Base-by-base conservation (phyloP, 2,888 invertebrate genomes). In the Drosophila flavopinicola region DNA sequence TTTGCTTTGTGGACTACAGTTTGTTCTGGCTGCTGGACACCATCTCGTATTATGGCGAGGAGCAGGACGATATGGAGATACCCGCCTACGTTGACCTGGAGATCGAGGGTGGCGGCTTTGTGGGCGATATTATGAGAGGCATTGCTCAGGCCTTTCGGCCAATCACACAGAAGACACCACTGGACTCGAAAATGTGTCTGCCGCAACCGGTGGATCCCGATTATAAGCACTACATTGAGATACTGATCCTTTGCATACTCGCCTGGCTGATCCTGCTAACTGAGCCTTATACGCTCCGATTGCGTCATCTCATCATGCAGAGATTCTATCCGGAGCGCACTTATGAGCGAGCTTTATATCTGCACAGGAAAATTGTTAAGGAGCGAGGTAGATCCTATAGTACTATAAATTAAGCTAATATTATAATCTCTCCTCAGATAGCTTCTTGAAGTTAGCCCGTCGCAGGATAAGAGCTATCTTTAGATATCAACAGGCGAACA, bases 221-320 rank as follows among this genome's bases (percentile, higher is more conserved):
- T 88, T 92, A 92, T 41, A 92, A 92, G 47, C 90, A 93, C 49
- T 96, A 95, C 78, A 90, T 92, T 10, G 93, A 94, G 88, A 95
- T 96, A 66, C 93, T 92, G 0, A 88, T 92, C 0, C 88, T 95
- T 2, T 92, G 95, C 4, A 64, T 93, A 0, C 85, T 95, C 0
- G 93, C 94, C 47, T 95, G 96, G 94, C 88, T 95, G 27, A 92
- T 95, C 66, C 93, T 95, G 0, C 78, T 96, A 1, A 92, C 94
- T 11, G 96, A 97, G 88, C 96, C 97, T 0, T 97, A 97, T 76
- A 95, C 95, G 0, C 91, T 97, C 15, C 93, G 98, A 6, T 88
- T 96, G 0, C 93, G 97, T 0, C 95, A 96, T 75, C 90, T 94
- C 0, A 94, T 97, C 3, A 95, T 96, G 94, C 93, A 94, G 0